Evolutionary conservation across 2,797 vertebrate species (phyloP).

Genomic region (Streptopelia turtur): DNA sequence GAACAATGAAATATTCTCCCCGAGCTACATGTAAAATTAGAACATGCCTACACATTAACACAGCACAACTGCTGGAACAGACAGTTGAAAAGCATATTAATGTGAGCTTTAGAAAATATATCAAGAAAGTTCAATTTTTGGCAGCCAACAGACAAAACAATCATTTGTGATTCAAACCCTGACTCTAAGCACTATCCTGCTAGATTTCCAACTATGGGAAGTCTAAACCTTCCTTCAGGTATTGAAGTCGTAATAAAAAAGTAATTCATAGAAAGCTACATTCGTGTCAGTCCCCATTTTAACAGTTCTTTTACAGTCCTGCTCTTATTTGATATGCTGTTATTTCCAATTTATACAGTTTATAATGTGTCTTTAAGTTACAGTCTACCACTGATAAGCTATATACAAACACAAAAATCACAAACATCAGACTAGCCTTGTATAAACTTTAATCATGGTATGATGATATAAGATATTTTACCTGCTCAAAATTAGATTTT

Average conservation of each 20-base stretch:
- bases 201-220: neutral
- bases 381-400: neutral
- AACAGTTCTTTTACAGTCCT: neutral
- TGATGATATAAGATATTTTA: neutral
- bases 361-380: neutral
- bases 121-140: slow-evolving; percentile 35
- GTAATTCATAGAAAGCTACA: neutral
- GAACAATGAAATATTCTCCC: slow-evolving; percentile 24
- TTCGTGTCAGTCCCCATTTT: neutral
- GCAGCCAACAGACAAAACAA: slow-evolving; percentile 53
- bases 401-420: neutral
- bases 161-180: slow-evolving; percentile 42
- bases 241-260: neutral
- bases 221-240: neutral
- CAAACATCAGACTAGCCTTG: neutral
- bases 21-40: slow-evolving; percentile 42
- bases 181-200: neutral
- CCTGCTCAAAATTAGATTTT: neutral
- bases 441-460: neutral
- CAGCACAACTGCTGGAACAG: slow-evolving; percentile 27
- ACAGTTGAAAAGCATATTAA: slow-evolving; percentile 33
- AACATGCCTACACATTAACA: slow-evolving; percentile 46
- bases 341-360: neutral
- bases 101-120: slow-evolving; percentile 26
- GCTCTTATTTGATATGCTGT: neutral